Conservation (phyloP, 2,113 vertebrate species). For the Psilopsiagon aurifrons region DNA sequence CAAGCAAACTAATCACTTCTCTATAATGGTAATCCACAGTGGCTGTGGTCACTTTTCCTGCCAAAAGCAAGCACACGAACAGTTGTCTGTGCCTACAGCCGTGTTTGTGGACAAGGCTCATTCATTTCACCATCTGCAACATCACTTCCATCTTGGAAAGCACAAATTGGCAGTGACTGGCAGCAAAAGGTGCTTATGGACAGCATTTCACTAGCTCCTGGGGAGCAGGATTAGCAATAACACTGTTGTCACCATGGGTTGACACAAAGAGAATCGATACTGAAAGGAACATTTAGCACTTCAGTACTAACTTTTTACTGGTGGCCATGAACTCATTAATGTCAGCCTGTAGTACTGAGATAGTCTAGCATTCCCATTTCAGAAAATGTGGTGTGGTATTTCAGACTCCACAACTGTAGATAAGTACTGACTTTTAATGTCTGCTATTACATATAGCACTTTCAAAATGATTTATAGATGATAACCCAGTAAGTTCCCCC, state of each 20-base stretch:
- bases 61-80: not conserved
- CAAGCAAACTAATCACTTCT: not conserved
- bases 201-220: not conserved
- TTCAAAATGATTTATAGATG: not conserved
- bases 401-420: not conserved
- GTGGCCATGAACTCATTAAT: not conserved
- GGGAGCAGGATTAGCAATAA: not conserved
- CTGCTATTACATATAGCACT: not conserved
- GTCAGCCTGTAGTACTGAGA: not conserved
- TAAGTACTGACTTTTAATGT: not conserved
- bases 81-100: not conserved
- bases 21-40: not conserved
- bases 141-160: not conserved
- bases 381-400: not conserved
- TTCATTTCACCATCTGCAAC: not conserved
- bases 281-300: not conserved
- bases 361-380: not conserved
- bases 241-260: not conserved
- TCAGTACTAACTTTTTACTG: not conserved
- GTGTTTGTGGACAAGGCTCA: not conserved
- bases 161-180: not conserved
- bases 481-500: not conserved
- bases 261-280: not conserved
- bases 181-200: not conserved
- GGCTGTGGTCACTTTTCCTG: not conserved